Evolutionary conservation across 2,888 invertebrate genomes (phyloP), one percentile per base, ranked within the genome.

Genomic region (Synergus umbraculus): DNA sequence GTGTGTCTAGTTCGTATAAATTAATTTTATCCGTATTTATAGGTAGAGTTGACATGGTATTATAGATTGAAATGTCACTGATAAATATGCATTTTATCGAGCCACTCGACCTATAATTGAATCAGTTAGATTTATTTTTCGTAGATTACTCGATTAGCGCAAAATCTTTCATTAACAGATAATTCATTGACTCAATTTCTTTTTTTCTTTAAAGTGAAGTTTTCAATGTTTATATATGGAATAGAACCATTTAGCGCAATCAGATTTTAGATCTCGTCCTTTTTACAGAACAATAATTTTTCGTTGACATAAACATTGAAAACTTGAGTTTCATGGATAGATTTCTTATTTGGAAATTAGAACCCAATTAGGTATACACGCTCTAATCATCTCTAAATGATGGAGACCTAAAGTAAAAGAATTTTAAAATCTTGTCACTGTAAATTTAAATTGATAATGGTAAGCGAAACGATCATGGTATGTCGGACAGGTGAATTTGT

Each of bases 401-500:
- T 29, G 29, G 22, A 12, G 22, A 4, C 22, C 10, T 29, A n/a
- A 37, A 54, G 2, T 18, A 8, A 44, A n/a, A 15, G 49, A 41
- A 37, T 73, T 73, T 73, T 54, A 37, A 54, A 73, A 41, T 73
- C 37, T 73, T 37, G 37, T 73, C 37, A 73, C 37, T 54, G 37
- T 49, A 54, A 37, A 49, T 49, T 73, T 4, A 49, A 73, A 73
- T 73, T 73, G 73, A 73, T 29, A 1, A 29, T 73, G 73, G 60
- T 43, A 80, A 76, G 73, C 76, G 77, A 80, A 85, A 81, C 83
- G 86, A 86, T 29, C 29, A 29, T 84, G 89, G 86, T 89, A 90
- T 89, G 87, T 81, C 76, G 86, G 85, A 82, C 90, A 89, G 88
- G 87, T 90, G 90, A 85, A 87, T 86, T 76, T 82, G 83, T 90